Conservation (phyloP, 2,888 invertebrate species). For the Conops quadrifasciatus region DNA sequence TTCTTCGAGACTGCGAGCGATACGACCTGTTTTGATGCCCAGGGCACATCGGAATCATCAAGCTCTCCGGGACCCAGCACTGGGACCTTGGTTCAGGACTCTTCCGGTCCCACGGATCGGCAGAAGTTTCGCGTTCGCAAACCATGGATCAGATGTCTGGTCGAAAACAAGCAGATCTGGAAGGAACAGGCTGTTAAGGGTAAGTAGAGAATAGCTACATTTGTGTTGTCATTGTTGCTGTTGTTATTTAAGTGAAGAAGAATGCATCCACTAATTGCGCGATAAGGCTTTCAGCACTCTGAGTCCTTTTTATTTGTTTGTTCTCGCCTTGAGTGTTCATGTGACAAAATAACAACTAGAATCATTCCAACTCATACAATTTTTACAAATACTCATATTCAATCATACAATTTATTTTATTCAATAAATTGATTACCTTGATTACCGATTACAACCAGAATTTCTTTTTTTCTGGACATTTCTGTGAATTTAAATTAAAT, state of each 20-base stretch:
- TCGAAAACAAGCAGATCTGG: constrained; percentile 85
- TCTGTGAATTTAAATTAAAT: background rate
- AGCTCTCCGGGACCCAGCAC: background rate
- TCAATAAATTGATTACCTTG: no score
- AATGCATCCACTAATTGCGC: no score
- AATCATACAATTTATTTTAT: no score
- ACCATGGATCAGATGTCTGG: constrained; percentile 81
- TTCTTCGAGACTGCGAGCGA: constrained; percentile 47
- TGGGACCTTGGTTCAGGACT: background rate
- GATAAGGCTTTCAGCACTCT: no score
- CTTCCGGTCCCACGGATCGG: constrained; percentile 38
- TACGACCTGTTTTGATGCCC: constrained; percentile 46
- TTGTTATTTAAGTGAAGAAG: no score
- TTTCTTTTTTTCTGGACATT: no score
- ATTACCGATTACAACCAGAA: no score
- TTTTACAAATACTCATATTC: background rate
- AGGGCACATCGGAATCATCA: background rate
- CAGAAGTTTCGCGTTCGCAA: constrained; percentile 74
- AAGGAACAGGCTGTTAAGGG: constrained; percentile 82
- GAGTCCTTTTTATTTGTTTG: no score
- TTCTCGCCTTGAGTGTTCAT: no score
- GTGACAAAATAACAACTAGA: no score
- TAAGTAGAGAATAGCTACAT: constrained; percentile 53
- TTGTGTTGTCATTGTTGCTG: background rate
- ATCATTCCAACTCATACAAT: background rate